A percentile compares a stretch with the other conserved stretches of the same genome.
These are phyloP conservation scores for Ceyx melanurus DNA, from an alignment of 2,113 vertebrate species.

Conservation along the genomic window DNA sequence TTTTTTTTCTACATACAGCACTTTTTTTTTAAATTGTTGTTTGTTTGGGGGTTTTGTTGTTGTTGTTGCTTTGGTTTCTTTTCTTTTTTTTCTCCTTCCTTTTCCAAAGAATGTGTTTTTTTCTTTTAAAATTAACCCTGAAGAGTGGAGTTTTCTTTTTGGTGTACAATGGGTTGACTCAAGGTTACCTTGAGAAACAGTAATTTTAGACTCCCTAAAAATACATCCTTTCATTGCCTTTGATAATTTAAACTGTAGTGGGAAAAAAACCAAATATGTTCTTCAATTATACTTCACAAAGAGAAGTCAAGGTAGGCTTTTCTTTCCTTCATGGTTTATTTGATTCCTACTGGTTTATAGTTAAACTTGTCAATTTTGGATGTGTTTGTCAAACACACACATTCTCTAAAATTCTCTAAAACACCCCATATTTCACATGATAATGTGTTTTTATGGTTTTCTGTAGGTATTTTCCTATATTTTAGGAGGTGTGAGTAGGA, in stretches of 20 bases:
- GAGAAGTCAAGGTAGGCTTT: not conserved
- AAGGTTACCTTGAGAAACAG: not conserved
- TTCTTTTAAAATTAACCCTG: not conserved
- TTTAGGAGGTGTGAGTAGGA: fast-evolving
- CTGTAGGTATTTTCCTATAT: not conserved
- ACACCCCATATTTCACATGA: not conserved
- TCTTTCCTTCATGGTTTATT: not conserved
- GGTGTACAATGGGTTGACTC: not conserved
- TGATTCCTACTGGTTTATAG: not conserved
- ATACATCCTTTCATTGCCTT: not conserved
- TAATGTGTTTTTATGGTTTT: not conserved
- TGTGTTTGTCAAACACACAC: not conserved
- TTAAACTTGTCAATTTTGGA: not conserved
- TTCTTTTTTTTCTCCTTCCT: no score
- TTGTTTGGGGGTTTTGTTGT: no score
- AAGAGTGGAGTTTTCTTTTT: not conserved
- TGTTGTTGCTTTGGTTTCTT: no score
- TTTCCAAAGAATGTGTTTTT: not conserved
- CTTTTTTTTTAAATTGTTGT: no score
- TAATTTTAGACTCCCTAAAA: not conserved
- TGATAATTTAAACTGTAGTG: not conserved
- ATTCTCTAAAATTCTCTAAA: not conserved
- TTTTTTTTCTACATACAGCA: not conserved
- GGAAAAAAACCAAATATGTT: not conserved
- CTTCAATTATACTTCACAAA: not conserved